phyloP scores from a whole-genome alignment of 2,797 vertebrate species.

The Aeoliscus strigatus region DNA sequence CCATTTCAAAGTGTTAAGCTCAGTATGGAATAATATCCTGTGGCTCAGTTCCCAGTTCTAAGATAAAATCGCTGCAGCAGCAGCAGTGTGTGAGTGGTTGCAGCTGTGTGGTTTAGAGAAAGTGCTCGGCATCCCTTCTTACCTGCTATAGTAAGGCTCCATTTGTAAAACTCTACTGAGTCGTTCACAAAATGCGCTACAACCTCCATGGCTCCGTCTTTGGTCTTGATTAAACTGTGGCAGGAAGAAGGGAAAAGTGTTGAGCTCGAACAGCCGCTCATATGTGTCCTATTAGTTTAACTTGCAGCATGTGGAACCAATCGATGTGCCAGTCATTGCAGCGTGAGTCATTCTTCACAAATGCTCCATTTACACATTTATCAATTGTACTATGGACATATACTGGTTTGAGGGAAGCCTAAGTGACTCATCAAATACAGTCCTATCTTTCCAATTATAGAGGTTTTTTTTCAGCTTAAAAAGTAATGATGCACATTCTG shows the following conservation, averaged over 20 bases:
- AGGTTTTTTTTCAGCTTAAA: background rate
- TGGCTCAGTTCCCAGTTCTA: background rate
- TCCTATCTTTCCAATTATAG: too few species aligned
- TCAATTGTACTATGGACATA: too few species aligned
- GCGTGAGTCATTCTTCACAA: too few species aligned
- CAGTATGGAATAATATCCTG: background rate
- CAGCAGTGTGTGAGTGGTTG: background rate
- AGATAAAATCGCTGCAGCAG: background rate
- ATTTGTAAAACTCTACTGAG: constrained; percentile 92
- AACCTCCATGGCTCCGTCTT: constrained; percentile 77
- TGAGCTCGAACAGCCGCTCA: constrained; percentile 15
- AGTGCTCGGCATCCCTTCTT: constrained; percentile 33
- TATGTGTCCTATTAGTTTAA: constrained; percentile 19
- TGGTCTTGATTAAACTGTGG: constrained; percentile 74
- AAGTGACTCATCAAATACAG: too few species aligned
- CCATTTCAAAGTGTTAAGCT: background rate
- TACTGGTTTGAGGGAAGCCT: too few species aligned
- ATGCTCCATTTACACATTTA: too few species aligned
- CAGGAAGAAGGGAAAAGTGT: constrained; percentile 5
- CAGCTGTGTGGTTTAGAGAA: background rate
- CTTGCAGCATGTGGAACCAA: constrained; percentile 14
- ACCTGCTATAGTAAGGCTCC: constrained; percentile 96
- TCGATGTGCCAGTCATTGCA: too few species aligned
- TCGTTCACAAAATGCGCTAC: constrained; percentile 88
- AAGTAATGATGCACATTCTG: constrained; percentile 15